Evolutionary conservation across 2,888 invertebrate genomes (phyloP).

Genomic region (Papilio demoleus): DNA sequence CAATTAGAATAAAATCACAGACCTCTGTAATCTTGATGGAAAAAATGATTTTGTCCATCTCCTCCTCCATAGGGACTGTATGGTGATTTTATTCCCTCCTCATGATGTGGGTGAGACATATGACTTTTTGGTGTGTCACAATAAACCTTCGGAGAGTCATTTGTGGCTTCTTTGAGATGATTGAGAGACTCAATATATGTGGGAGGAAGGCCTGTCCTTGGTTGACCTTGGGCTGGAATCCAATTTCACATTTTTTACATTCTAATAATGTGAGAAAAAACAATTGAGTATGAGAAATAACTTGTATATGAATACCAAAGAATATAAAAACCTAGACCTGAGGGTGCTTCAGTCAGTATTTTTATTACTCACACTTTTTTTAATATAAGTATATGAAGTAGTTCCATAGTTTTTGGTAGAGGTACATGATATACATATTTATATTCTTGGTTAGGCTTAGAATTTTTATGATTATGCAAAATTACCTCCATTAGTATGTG

Average conservation of each 20-base stretch:
- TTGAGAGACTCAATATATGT: conserved; percentile 75
- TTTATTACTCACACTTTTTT: no score
- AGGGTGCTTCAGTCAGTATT: no score
- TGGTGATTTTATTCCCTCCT: conserved; percentile 63
- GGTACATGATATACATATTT: neutral
- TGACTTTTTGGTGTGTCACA: conserved; percentile 73
- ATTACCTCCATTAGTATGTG: conserved; percentile 66
- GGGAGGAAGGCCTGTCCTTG: conserved; percentile 66
- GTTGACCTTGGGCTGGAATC: conserved; percentile 55
- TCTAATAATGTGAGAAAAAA: neutral
- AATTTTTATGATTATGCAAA: conserved; percentile 1
- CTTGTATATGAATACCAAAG: no score
- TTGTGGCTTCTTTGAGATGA: conserved; percentile 66
- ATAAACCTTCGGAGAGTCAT: conserved; percentile 67
- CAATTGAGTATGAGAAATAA: neutral
- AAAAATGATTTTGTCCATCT: conserved; percentile 75
- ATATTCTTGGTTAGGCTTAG: no score
- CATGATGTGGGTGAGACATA: conserved; percentile 57
- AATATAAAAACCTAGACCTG: no score
- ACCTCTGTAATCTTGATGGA: conserved; percentile 72
- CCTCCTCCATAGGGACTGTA: conserved; percentile 74
- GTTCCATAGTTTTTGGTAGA: no score
- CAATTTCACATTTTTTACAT: neutral
- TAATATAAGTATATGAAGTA: no score
- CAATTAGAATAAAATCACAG: conserved; percentile 16